Percentiles rank a stretch among this genome's conserved stretches.
These are phyloP conservation scores for Melanerpes aurifrons DNA, from an alignment of 2,113 vertebrate genomes.

Conservation along the genomic window DNA sequence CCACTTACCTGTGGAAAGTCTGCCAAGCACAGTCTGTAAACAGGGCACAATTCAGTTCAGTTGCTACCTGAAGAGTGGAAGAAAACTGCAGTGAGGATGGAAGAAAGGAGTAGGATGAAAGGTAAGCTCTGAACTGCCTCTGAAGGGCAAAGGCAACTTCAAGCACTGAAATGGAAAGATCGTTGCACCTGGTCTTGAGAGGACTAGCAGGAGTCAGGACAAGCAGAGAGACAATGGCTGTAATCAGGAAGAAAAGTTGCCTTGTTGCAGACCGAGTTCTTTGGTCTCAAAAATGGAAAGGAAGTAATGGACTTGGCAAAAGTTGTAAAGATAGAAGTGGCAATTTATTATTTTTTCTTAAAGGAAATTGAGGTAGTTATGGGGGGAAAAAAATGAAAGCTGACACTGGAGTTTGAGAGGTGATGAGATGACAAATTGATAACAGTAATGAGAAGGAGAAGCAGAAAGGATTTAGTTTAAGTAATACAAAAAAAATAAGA, in stretches of 20 bases:
- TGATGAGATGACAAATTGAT: neutral
- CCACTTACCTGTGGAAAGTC: neutral
- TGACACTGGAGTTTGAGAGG: neutral
- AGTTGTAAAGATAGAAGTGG: neutral
- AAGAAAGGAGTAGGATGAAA: neutral
- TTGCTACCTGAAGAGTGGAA: neutral
- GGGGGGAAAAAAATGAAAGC: neutral
- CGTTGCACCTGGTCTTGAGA: neutral
- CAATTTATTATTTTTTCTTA: neutral
- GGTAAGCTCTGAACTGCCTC: neutral
- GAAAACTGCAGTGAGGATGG: neutral
- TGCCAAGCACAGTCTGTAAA: neutral
- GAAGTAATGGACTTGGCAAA: neutral
- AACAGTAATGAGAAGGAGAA: neutral
- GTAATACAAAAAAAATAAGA: neutral
- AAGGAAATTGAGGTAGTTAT: neutral
- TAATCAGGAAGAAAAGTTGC: neutral
- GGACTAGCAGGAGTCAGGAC: neutral
- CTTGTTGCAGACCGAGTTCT: neutral
- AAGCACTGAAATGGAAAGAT: neutral
- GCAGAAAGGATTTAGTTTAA: slow-evolving; percentile 13
- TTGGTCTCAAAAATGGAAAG: neutral
- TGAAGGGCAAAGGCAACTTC: neutral
- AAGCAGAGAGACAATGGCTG: neutral
- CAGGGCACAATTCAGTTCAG: neutral